phyloP scores from a whole-genome alignment of 2,797 vertebrate species.

The Melopsittacus undulatus region DNA sequence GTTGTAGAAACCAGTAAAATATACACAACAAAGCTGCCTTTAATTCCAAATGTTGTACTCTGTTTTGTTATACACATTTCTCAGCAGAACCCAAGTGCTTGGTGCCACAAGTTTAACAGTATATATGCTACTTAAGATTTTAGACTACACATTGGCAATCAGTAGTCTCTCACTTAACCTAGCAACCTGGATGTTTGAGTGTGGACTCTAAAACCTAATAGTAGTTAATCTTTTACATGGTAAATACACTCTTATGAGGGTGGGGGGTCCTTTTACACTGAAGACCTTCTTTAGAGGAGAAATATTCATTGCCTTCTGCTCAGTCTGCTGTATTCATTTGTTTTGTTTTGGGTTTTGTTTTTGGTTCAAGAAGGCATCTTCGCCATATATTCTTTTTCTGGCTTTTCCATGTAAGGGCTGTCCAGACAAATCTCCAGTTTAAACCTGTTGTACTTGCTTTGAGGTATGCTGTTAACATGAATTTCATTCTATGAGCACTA shows the following conservation, averaged over 20 bases:
- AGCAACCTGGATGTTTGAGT: constrained; percentile 35
- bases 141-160: constrained; percentile 16
- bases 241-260: not conserved
- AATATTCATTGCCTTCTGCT: not conserved
- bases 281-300: not conserved
- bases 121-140: constrained; percentile 17
- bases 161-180: constrained; percentile 37
- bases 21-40: constrained; percentile 69
- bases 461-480: constrained; percentile 44
- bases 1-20: constrained; percentile 46
- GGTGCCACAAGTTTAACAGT: constrained; percentile 51
- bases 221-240: not conserved
- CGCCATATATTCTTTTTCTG: not conserved
- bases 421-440: constrained; percentile 35
- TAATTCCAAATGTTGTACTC: constrained; percentile 57
- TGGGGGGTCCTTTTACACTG: not conserved
- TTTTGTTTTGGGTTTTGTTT: not conserved
- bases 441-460: constrained; percentile 46
- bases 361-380: constrained; percentile 5
- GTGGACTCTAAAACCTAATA: not conserved
- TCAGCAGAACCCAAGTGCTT: constrained; percentile 57
- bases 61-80: constrained; percentile 41
- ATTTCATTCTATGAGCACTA: constrained; percentile 27
- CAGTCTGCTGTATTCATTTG: not conserved
- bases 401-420: constrained; percentile 26